A percentile compares a stretch with the other conserved stretches of the same genome.
Evolutionary conservation across 2,888 invertebrate species (phyloP).

Genomic region (Sphaerophoria rueppellii): DNA sequence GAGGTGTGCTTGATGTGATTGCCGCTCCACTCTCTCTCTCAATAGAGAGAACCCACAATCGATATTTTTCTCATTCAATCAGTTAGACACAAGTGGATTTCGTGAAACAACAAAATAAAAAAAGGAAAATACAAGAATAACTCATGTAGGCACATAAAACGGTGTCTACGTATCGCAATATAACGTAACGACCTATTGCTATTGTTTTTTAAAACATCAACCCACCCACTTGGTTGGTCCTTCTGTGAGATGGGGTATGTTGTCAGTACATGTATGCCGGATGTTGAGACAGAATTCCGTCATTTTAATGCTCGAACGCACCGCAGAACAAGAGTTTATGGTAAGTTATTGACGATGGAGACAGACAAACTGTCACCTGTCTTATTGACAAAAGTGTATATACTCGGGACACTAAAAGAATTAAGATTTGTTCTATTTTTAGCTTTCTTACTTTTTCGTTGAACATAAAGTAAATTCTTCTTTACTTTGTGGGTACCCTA

Average conservation of each 20-base stretch:
- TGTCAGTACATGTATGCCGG: constrained; percentile 88
- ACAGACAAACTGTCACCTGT: constrained; percentile 61
- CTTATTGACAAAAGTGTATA: neutral
- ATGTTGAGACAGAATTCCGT: constrained; percentile 85
- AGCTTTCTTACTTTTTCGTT: neutral
- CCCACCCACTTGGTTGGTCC: neutral
- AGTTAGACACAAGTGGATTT: constrained; percentile 41
- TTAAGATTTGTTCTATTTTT: constrained; percentile 29
- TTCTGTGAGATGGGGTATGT: constrained; percentile 86
- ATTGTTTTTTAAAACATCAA: neutral
- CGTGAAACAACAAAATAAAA: constrained; percentile 62
- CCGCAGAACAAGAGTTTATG: constrained; percentile 81
- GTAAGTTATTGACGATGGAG: constrained; percentile 77
- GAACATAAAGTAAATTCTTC: neutral
- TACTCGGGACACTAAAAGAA: neutral
- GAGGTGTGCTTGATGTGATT: constrained; percentile 18
- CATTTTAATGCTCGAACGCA: constrained; percentile 78
- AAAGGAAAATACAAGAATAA: constrained; percentile 66
- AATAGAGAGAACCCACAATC: constrained; percentile 49
- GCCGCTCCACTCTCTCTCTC: neutral
- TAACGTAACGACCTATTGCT: constrained; percentile 51
- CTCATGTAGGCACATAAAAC: no score
- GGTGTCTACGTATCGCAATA: constrained; percentile 69
- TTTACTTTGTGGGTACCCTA: no score
- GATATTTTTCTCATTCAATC: constrained; percentile 44